These are phyloP conservation scores for Orbicella faveolata DNA, from an alignment of 64 coral and sea anemone species.

Conservation along the genomic window DNA sequence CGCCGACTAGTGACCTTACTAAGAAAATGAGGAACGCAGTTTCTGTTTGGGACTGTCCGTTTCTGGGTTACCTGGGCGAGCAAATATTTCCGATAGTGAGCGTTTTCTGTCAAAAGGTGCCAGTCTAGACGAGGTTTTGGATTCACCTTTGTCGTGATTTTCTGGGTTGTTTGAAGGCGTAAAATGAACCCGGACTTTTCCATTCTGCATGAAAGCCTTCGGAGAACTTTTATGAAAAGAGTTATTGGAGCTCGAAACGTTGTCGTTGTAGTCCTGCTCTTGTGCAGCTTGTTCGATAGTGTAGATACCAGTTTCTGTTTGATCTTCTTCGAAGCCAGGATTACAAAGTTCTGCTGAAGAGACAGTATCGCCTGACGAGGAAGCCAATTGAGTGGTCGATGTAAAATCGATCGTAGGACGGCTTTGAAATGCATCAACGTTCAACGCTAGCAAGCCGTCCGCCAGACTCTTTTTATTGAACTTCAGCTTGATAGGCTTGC, in stretches of 20 bases:
- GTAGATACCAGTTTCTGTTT: neutral
- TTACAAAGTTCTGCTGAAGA: constrained; percentile 34
- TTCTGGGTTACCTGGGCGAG: neutral
- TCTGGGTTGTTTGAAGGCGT: neutral
- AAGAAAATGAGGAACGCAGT: neutral
- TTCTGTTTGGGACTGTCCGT: neutral
- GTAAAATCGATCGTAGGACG: neutral
- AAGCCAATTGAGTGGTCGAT: neutral
- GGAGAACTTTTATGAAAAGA: neutral
- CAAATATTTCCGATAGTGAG: constrained; percentile 11
- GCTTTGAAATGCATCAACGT: constrained; percentile 46
- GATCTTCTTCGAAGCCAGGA: constrained; percentile 10
- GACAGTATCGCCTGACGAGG: neutral
- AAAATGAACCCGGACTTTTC: constrained; percentile 1
- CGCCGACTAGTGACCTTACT: neutral
- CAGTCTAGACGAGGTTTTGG: neutral
- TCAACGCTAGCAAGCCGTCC: constrained; percentile 45
- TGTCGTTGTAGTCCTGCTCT: neutral
- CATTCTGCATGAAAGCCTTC: neutral
- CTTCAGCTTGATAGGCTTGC: constrained; percentile 39
- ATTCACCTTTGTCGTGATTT: neutral
- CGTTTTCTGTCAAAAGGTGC: constrained; percentile 1
- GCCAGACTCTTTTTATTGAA: constrained; percentile 33
- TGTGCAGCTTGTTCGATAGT: neutral
- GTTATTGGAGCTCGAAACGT: neutral